phyloP scores from a whole-genome alignment of 1,140 invertebrate species.

The Hydropsyche tenuis region DNA sequence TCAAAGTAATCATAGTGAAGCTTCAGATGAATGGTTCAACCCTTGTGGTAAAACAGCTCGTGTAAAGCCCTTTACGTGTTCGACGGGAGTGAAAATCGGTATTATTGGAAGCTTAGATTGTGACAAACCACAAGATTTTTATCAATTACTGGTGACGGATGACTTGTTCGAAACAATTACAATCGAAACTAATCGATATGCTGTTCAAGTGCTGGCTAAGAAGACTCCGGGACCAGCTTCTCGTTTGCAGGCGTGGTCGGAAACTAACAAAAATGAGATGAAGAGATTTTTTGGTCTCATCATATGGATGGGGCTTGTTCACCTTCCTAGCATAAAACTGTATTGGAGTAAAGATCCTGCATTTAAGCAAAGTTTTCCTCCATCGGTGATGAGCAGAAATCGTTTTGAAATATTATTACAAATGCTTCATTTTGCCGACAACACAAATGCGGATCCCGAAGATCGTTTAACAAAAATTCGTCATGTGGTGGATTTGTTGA shows the following conservation, averaged over 20 bases:
- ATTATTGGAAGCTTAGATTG: not conserved
- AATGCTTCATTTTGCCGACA: slow-evolving; percentile 49
- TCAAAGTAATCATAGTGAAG: too few relatives aligned
- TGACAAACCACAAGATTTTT: slow-evolving; percentile 35
- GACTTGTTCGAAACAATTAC: slow-evolving; percentile 29
- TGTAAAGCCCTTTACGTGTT: slow-evolving; percentile 26
- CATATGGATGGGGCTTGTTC: slow-evolving; percentile 28
- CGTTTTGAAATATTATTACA: slow-evolving; percentile 52
- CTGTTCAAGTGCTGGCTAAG: slow-evolving; percentile 13
- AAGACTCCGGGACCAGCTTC: slow-evolving; percentile 22
- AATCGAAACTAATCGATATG: slow-evolving; percentile 25
- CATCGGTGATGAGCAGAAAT: slow-evolving; percentile 44
- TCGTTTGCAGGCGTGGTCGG: slow-evolving; percentile 20
- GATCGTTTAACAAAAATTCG: slow-evolving; percentile 45
- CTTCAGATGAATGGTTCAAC: slow-evolving; percentile 19
- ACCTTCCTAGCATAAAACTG: slow-evolving; percentile 15
- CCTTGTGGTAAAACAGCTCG: not conserved
- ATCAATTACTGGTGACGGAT: slow-evolving; percentile 33
- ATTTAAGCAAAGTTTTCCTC: slow-evolving; percentile 23
- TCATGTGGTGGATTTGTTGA: slow-evolving; percentile 42
- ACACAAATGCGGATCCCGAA: slow-evolving; percentile 38
- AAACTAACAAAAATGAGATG: slow-evolving; percentile 20
- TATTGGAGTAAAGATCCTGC: slow-evolving; percentile 26
- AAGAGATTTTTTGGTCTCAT: slow-evolving; percentile 31
- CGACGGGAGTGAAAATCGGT: slow-evolving; percentile 1